These are phyloP conservation scores for Orthosia incerta DNA, from an alignment of 2,888 invertebrate species.

Conservation along the genomic window DNA sequence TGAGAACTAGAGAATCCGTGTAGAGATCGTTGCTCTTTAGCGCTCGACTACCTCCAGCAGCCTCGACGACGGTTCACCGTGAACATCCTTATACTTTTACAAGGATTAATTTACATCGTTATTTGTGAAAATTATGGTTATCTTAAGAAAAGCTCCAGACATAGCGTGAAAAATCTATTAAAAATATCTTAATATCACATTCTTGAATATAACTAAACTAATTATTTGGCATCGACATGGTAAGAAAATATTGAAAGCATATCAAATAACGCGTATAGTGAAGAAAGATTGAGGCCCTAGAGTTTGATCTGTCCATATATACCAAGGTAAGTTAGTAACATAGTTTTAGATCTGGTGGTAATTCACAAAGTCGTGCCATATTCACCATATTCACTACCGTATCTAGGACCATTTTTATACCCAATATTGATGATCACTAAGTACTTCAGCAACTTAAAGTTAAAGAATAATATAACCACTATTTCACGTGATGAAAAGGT, in stretches of 20 bases:
- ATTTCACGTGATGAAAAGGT: not conserved
- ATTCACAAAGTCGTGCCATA: too few relatives aligned
- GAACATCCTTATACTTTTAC: constrained; percentile 34
- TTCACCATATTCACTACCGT: not conserved
- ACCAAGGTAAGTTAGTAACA: not conserved
- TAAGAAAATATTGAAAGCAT: too few relatives aligned
- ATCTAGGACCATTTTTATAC: not conserved
- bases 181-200: not conserved
- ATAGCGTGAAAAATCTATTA: too few relatives aligned
- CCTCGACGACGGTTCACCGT: constrained; percentile 17
- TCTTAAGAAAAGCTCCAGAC: not conserved
- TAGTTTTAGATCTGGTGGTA: not conserved
- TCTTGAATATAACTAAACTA: not conserved
- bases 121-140: not conserved
- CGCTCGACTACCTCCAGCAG: constrained; percentile 52
- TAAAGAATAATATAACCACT: not conserved
- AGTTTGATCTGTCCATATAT: not conserved
- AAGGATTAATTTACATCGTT: constrained; percentile 3
- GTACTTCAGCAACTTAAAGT: too few relatives aligned
- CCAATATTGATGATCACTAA: not conserved
- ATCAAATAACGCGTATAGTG: not conserved
- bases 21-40: constrained; percentile 57
- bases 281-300: not conserved
- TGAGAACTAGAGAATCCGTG: constrained; percentile 41
- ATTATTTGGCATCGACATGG: not conserved